These are phyloP conservation scores for Struthidea cinerea DNA, from an alignment of 2,113 vertebrate species.

Conservation along the genomic window DNA sequence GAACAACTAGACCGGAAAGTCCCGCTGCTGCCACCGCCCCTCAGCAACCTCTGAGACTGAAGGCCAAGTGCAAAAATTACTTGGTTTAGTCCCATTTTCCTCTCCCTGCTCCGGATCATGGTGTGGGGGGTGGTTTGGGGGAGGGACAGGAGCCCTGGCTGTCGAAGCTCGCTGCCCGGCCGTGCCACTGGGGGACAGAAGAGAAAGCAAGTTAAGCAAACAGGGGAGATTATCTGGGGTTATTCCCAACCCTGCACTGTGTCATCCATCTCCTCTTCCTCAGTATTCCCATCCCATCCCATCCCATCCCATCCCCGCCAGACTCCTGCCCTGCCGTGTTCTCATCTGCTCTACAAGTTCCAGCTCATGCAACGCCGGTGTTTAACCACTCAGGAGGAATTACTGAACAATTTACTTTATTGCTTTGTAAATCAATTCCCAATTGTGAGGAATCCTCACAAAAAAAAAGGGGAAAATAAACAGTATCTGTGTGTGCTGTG, in stretches of 20 bases:
- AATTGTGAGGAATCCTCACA: not conserved
- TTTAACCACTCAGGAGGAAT: not conserved
- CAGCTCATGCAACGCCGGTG: fast-evolving
- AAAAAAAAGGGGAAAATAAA: not conserved
- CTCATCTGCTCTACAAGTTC: not conserved
- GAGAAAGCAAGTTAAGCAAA: not conserved
- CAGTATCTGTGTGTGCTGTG: not conserved
- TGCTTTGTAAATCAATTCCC: not conserved
- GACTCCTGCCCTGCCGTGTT: not conserved
- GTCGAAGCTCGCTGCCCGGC: constrained; percentile 93
- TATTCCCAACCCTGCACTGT: not conserved
- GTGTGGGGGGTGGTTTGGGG: constrained; percentile 87
- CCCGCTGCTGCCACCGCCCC: not conserved
- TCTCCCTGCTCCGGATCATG: constrained; percentile 66
- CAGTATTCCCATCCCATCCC: not conserved
- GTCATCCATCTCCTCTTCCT: not conserved
- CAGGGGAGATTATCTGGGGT: not conserved
- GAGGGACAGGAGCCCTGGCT: constrained; percentile 95
- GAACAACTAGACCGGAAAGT: constrained; percentile 15
- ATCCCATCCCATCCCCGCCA: not conserved
- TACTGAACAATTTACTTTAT: not conserved
- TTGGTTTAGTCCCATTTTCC: constrained; percentile 5
- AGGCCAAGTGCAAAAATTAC: constrained; percentile 41
- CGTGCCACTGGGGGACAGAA: constrained; percentile 85
- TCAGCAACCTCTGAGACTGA: constrained; percentile 13